Base-by-base conservation (phyloP, 2,888 invertebrate genomes). In the Hemistola chrysoprasaria region DNA sequence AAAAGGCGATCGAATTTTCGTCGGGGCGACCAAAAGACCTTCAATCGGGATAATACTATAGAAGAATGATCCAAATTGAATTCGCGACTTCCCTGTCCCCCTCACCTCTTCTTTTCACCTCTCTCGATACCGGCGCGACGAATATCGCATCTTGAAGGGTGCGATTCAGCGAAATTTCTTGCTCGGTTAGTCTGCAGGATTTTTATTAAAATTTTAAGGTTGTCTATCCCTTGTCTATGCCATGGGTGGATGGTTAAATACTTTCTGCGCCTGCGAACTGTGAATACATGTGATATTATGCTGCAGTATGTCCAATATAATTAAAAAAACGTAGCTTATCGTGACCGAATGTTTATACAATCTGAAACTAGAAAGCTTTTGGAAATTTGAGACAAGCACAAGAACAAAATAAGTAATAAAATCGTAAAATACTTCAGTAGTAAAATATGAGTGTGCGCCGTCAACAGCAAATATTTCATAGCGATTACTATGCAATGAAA, bases 31-130 rank as follows among this genome's bases (percentile, higher is more conserved):
- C 49, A 58, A 53, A 57, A 65, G 70, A 70, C 74, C 73, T 69
- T 71, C 78, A 78, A 82, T 80, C 81, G 78, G 73, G 83, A 82
- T 83, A 84, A 85, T 83, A 70, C 74, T 62, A 38, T 75, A 80
- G 76, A 80, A 82, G 86, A 84, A 84, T 83, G 82, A 86, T 84
- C 84, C 76, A 84, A 86, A 86, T 86, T 86, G 84, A 84, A 85
- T 86, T 80, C 38, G 25, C 66, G 66, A 60, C 55, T 58, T 55
- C 56, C 43, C 44, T n/a, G 20, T 10, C 24, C 43, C 22, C 34
- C 35, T 21, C 25, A 11, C 25, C 11, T 32, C 25, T 52, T 49
- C 56, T 10, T 22, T 32, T 8, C 22, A 21, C 8, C 9, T 25
- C 9, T 8, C 26, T 25, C 59, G 64, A 57, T 59, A 50, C 53